Conservation (phyloP, 2,888 invertebrate genomes). For the Drosophila setosimentum region DNA sequence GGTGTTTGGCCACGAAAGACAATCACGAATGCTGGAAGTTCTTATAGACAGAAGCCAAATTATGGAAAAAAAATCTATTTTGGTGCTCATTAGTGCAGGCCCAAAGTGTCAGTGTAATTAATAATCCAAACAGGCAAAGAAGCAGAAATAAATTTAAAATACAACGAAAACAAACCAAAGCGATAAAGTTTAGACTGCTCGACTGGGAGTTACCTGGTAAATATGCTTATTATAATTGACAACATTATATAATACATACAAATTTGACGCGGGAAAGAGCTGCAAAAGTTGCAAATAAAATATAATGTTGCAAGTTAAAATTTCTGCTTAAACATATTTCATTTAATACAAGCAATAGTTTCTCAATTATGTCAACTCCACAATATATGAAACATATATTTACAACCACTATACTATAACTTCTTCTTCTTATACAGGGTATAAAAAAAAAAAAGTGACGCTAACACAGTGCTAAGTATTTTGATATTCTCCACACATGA, state of each 20-base stretch:
- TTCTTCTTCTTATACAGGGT: constrained; percentile 11
- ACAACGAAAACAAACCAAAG: constrained; percentile 11
- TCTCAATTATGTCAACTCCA: neutral
- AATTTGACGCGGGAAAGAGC: neutral
- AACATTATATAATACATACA: neutral
- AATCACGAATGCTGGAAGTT: constrained; percentile 39
- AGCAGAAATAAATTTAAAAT: constrained; percentile 40
- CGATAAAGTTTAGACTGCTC: neutral
- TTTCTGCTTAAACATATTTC: too few species aligned
- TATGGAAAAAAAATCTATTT: constrained; percentile 72
- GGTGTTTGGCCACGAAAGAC: constrained; percentile 28
- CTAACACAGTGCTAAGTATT: constrained; percentile 62
- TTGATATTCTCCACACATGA: constrained; percentile 62
- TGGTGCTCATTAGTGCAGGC: constrained; percentile 69
- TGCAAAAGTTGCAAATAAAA: too few species aligned
- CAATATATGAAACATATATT: neutral
- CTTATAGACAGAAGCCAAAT: constrained; percentile 54
- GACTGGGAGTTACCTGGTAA: constrained; percentile 8
- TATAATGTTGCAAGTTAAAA: too few species aligned
- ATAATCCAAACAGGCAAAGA: constrained; percentile 57
- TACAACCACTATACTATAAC: neutral
- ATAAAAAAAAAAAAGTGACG: neutral
- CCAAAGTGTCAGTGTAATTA: constrained; percentile 73
- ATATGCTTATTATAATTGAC: neutral
- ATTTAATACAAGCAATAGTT: neutral